Percentiles rank a stretch among this genome's conserved stretches.
Conservation (phyloP, 2,113 vertebrate species). For the Callaeas wilsoni region DNA sequence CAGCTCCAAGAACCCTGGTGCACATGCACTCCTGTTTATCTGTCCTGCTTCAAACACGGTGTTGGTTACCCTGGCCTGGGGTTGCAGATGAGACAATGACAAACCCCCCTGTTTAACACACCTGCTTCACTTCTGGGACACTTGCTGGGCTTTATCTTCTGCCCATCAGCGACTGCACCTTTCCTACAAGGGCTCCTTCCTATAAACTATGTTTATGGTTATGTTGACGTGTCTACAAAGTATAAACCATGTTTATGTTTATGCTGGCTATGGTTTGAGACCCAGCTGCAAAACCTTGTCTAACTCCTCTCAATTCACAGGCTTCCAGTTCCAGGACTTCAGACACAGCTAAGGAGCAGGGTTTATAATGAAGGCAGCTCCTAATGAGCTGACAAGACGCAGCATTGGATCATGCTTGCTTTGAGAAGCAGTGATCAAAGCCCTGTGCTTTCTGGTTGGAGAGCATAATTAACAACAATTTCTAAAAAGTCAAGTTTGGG, state of each 20-base stretch:
- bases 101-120: not conserved
- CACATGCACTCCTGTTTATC: not conserved
- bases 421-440: not conserved
- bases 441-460: not conserved
- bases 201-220: not conserved
- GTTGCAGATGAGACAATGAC: not conserved
- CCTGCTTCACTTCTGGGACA: not conserved
- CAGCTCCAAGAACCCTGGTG: not conserved
- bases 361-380: not conserved
- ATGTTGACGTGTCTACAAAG: not conserved
- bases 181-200: not conserved
- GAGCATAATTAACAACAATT: not conserved
- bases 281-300: not conserved
- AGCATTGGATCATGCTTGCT: not conserved
- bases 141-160: not conserved
- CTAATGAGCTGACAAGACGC: not conserved
- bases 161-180: not conserved
- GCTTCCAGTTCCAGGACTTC: not conserved
- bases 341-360: not conserved
- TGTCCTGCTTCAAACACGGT: not conserved
- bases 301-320: not conserved
- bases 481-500: not conserved
- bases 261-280: not conserved
- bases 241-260: not conserved
- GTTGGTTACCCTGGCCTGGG: not conserved